Percentiles rank a stretch among this genome's conserved stretches.
phyloP scores from a whole-genome alignment of 2,797 vertebrate genomes.

The Sylvia borin region DNA sequence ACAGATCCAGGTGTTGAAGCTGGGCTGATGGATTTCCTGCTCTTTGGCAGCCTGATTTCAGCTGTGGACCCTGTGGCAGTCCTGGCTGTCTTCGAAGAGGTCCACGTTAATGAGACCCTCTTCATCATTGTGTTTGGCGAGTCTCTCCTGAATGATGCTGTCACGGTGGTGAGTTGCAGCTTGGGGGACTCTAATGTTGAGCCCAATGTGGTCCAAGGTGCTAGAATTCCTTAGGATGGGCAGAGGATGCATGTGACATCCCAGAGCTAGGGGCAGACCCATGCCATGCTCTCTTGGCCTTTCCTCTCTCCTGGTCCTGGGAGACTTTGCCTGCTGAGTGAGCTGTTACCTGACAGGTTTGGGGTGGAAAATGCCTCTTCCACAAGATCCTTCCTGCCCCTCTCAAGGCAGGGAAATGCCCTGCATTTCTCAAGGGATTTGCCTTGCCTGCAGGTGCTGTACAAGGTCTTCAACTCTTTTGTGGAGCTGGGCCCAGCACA shows the following conservation, averaged over 20 bases:
- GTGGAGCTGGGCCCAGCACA: slow-evolving; percentile 90
- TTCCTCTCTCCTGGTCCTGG: neutral
- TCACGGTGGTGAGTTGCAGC: slow-evolving; percentile 89
- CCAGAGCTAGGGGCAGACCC: neutral
- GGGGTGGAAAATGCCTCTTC: neutral
- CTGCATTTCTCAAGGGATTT: neutral
- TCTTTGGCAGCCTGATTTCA: slow-evolving; percentile 93
- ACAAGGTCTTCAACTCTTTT: slow-evolving; percentile 96
- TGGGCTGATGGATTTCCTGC: slow-evolving; percentile 92
- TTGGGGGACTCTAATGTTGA: neutral
- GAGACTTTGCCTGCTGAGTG: neutral
- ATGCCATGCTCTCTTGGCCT: neutral
- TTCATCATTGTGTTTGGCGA: slow-evolving; percentile 98
- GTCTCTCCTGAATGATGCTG: slow-evolving; percentile 93
- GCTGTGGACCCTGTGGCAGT: slow-evolving; percentile 95
- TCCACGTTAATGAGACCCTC: slow-evolving; percentile 92
- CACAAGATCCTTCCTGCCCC: neutral
- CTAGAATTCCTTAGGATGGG: neutral
- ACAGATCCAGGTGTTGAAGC: slow-evolving; percentile 86
- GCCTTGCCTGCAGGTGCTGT: slow-evolving; percentile 83
- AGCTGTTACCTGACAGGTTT: neutral
- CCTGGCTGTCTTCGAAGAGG: slow-evolving; percentile 93
- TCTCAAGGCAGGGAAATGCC: neutral
- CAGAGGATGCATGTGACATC: neutral
- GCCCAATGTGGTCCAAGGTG: neutral